phyloP scores from a whole-genome alignment of 37 sponge, comb jelly and placozoan genomes.

The Axinella damicornis region DNA sequence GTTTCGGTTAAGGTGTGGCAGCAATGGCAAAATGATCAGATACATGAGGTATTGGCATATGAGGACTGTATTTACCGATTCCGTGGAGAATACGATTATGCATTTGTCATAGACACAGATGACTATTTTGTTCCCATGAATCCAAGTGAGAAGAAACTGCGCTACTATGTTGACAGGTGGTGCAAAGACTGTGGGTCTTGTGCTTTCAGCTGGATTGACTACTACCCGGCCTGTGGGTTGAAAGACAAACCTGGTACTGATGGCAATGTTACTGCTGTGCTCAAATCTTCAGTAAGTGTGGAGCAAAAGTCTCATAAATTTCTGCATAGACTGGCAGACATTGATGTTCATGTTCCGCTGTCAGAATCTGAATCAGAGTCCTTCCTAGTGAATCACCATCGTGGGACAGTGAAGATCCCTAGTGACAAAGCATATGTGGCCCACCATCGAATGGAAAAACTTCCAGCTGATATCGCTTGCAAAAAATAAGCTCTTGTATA shows the following conservation, averaged over 20 bases:
- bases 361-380: too few species aligned
- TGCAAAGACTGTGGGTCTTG: conserved; percentile 2
- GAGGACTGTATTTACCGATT: conserved; percentile 15
- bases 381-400: too few species aligned
- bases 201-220: neutral
- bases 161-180: neutral
- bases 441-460: too few species aligned
- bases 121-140: conserved; percentile 8
- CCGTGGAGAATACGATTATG: conserved; percentile 25
- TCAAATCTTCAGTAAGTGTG: too few species aligned
- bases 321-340: neutral
- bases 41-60: neutral
- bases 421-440: too few species aligned
- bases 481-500: too few species aligned
- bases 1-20: conserved; percentile 6
- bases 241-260: neutral
- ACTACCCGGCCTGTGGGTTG: neutral
- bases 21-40: neutral
- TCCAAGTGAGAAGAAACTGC: neutral
- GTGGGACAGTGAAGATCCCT: too few species aligned
- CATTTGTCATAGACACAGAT: neutral
- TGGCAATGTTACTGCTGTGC: neutral
- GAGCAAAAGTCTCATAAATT: neutral
- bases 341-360: too few species aligned
- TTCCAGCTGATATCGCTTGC: too few species aligned